Percentiles rank a stretch among this genome's conserved stretches.
phyloP scores from a whole-genome alignment of 1,140 invertebrate genomes.

The Hycleus cichorii region DNA sequence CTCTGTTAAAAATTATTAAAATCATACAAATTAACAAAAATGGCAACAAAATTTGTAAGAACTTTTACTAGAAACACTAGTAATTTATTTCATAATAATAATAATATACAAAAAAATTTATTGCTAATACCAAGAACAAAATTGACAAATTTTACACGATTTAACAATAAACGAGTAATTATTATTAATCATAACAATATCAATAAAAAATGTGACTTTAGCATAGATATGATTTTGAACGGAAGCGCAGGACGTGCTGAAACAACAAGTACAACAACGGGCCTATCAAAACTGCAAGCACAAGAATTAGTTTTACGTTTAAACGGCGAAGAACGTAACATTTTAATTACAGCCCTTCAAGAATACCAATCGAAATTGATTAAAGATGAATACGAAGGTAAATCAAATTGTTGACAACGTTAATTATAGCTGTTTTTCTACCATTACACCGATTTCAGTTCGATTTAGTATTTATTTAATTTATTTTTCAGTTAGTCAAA shows the following conservation, averaged over 20 bases:
- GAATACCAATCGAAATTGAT: conserved; percentile 62
- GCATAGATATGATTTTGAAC: conserved; percentile 10
- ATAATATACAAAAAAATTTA: neutral
- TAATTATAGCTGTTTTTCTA: neutral
- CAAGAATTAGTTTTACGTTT: conserved; percentile 59
- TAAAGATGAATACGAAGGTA: conserved; percentile 69
- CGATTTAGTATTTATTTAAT: neutral
- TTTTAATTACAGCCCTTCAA: conserved; percentile 56
- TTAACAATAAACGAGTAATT: conserved; percentile 1
- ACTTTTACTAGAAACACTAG: neutral
- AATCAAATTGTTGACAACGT: conserved; percentile 10
- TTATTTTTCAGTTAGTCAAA: neutral
- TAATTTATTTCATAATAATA: neutral
- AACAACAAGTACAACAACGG: conserved; percentile 39
- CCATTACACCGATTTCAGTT: neutral
- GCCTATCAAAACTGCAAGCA: conserved; percentile 59
- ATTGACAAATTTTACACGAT: conserved; percentile 19
- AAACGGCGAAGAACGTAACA: conserved; percentile 57
- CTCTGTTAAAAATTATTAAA: neutral
- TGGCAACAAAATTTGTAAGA: neutral
- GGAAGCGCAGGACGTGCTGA: conserved; percentile 36
- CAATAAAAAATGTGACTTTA: conserved; percentile 16
- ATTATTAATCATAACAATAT: neutral
- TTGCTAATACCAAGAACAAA: conserved; percentile 11
- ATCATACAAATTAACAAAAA: neutral